These are phyloP conservation scores for Amphipyra tragopoginis DNA, from an alignment of 2,888 invertebrate species.

Conservation along the genomic window DNA sequence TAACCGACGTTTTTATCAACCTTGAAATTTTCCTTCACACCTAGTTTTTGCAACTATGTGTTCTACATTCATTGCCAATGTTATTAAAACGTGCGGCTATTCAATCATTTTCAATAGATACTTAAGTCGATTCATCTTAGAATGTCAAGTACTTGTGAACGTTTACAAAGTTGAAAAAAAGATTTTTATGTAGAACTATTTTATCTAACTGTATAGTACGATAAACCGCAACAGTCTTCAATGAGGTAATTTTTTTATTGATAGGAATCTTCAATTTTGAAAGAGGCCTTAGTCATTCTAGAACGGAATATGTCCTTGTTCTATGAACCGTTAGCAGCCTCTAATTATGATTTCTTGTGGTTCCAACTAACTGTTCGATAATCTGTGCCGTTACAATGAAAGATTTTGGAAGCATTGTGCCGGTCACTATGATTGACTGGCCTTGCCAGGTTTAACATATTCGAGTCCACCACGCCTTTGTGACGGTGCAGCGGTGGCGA, in stretches of 20 bases:
- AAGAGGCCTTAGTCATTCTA: no score
- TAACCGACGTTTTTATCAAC: neutral
- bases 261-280: no score
- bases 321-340: no score
- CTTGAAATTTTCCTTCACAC: neutral
- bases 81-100: slow-evolving; percentile 4
- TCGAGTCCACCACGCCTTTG: no score
- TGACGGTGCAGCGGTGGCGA: no score
- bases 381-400: no score
- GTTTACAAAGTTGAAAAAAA: slow-evolving; percentile 10
- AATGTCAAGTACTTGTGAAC: slow-evolving; percentile 21
- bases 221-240: neutral
- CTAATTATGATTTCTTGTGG: no score
- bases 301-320: no score
- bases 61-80: slow-evolving; percentile 1
- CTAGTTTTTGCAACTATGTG: neutral
- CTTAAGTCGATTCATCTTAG: slow-evolving; percentile 21
- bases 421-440: no score
- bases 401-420: no score
- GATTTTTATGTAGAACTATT: slow-evolving; percentile 28
- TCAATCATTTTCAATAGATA: slow-evolving; percentile 39
- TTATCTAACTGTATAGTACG: neutral
- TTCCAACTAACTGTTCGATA: no score
- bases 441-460: no score
- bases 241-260: neutral